Percentiles rank a stretch among this genome's conserved stretches.
Evolutionary conservation across 2,888 invertebrate genomes (phyloP).

Genomic region (Dioctria rufipes): DNA sequence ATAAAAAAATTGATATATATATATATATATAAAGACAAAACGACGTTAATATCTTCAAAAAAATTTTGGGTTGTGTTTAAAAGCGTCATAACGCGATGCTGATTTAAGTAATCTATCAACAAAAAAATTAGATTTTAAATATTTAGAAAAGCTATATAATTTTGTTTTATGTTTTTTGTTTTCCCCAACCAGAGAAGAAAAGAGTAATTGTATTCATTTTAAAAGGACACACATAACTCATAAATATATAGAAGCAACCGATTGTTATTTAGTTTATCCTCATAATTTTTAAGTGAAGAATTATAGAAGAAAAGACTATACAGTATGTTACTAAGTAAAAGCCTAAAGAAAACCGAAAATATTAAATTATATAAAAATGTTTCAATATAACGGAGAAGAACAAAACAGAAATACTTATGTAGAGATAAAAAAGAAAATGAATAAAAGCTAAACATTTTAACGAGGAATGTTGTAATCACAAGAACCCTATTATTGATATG

Average conservation of each 20-base stretch:
- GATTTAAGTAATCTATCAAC: no score
- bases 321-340: background rate
- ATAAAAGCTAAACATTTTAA: background rate
- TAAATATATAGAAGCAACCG: background rate
- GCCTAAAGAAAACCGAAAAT: background rate
- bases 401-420: background rate
- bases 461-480: background rate
- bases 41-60: no score
- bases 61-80: no score
- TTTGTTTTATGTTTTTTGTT: no score
- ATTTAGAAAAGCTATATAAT: no score
- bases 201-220: background rate
- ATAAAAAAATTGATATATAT: no score
- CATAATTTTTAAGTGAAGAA: background rate
- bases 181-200: background rate
- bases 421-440: background rate
- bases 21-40: no score
- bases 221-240: background rate
- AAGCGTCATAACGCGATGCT: no score
- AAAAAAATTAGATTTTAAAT: no score
- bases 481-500: background rate
- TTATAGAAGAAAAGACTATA: background rate
- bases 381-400: background rate
- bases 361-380: slow-evolving; percentile 3
- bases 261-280: background rate